Base-by-base conservation (phyloP, 2,113 vertebrate species). In the Tautogolabrus adspersus region DNA sequence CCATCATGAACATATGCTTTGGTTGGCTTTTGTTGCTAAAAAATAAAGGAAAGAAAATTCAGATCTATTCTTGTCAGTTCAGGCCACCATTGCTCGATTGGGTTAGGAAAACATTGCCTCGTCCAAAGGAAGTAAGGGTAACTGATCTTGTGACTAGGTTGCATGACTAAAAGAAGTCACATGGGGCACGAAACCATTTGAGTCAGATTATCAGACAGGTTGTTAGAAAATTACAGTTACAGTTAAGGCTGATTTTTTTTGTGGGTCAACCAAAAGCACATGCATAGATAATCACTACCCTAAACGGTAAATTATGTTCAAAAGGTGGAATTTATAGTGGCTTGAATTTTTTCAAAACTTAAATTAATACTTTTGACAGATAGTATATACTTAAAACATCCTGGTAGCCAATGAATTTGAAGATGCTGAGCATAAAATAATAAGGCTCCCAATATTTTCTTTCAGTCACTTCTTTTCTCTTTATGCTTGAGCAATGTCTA, bases 31-130 rank as follows among this genome's bases (percentile, higher is more conserved):
- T 72, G 40, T 11, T 10, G 40, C 40, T 42, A 10, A 10, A 42
- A 42, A 42, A 42, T 10, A 42, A 11, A 42, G 40, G 11, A 42
- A 42, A 9, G 11, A 42, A 42, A 9, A 42, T 42, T 86, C 65
- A 44, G 66, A 67, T 73, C 56, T 67, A 58, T 8, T 30, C 46
- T 42, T n/a, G 54, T 0, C 44, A 44, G 26, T 37, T 54, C 42
- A 49, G 13, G 21, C 3, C 8, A 18, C 60, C 3, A 26, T 79
- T 69, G 69, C 23, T 16, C 10, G 9, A 42, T 9, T 19, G 1
- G 0, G 13, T 19, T n/a, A 7, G 19, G 2, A 57, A 57, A 38
- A 46, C 47, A 62, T 19, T 55, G 8, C 40, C 60, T 12, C 52
- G 4, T 51, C 16, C 1, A 15, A 15, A 15, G 44, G 44, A 60